Evolutionary conservation across 2,113 vertebrate genomes (phyloP).

Genomic region (Platichthys stellatus): DNA sequence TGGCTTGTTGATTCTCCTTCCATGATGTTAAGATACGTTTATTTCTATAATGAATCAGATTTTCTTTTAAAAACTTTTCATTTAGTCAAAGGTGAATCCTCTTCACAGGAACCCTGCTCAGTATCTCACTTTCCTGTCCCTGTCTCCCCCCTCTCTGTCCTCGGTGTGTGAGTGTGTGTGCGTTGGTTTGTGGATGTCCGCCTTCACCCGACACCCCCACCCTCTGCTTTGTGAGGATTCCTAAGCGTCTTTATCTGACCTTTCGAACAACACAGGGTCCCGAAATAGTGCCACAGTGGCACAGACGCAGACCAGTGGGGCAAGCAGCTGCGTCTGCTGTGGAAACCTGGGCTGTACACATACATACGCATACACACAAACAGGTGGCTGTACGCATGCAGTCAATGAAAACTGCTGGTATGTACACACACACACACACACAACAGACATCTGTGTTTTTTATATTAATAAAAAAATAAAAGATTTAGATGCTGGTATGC

Average conservation of each 20-base stretch:
- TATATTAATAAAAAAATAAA: not conserved
- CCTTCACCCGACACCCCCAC: conserved; percentile 62
- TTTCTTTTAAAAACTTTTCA: conserved; percentile 6
- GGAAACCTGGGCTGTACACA: conserved; percentile 70
- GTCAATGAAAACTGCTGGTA: not conserved
- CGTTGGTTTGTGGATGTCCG: conserved; percentile 49
- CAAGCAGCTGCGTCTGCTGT: conserved; percentile 82
- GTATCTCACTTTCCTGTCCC: conserved; percentile 13
- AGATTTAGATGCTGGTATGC: not conserved
- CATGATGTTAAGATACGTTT: conserved; percentile 52
- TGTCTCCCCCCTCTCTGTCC: conserved; percentile 30
- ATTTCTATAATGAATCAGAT: not conserved
- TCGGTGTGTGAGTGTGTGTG: conserved; percentile 10
- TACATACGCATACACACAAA: conserved; percentile 28
- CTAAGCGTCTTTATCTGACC: conserved; percentile 81
- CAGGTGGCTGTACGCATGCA: not conserved
- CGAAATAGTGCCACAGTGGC: conserved; percentile 79
- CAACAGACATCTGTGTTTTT: not conserved
- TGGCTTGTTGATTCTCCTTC: conserved; percentile 51
- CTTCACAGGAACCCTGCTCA: conserved; percentile 1
- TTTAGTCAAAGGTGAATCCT: conserved; percentile 17
- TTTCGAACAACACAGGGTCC: conserved; percentile 79
- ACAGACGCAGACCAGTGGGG: conserved; percentile 58
- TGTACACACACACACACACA: not conserved
- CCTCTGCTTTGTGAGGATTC: conserved; percentile 65